Base-by-base conservation (phyloP, 2,797 vertebrate genomes). In the Hyperoplus immaculatus region DNA sequence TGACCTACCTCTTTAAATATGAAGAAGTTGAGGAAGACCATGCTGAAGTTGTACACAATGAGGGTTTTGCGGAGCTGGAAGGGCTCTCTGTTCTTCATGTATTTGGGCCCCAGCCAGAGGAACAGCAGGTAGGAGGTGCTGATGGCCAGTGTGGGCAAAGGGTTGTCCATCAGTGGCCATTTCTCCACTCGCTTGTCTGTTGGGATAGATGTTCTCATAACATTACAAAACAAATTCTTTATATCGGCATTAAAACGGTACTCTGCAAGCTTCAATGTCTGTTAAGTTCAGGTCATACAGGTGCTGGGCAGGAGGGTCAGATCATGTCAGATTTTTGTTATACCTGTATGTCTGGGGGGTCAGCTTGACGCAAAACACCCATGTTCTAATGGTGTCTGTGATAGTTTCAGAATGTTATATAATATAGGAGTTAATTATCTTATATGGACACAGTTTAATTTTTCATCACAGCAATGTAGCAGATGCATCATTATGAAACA, bases 21-120 rank as follows among this genome's bases (percentile, higher is more conserved):
- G 93, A 98, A 99, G 92, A 99, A 95, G 94, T 99, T 99, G 86
- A 99, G 96, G 87, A 99, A 94, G 93, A 99, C 98, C 98, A 99
- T 99, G 78, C 98, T 97, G 90, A 99, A 99, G 94, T 99, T 99
- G 95, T 99, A 99, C 91, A 96, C 50, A 62, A 99, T 96, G 82
- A 99, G 96, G 21, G 97, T 95, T 86, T 96, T 96, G 77, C 98
- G 96, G 80, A 99, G 95, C 93, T 99, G 98, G 90, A 99, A 97
- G 50, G 98, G 95, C 88, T 99, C 98, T 82, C 97, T 95, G 69
- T 97, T 96, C 94, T 96, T 96, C 98, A 99, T 99, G 95, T 97
- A 99, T 90, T 97, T 99, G 74, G 98, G 98, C 36, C 98, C 98
- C 89, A 99, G 95, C 98, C 98, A 99, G 55, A 99, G 97, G 75